Base-by-base conservation (phyloP, 2,797 vertebrate genomes). In the Pseudomugil gertrudae region DNA sequence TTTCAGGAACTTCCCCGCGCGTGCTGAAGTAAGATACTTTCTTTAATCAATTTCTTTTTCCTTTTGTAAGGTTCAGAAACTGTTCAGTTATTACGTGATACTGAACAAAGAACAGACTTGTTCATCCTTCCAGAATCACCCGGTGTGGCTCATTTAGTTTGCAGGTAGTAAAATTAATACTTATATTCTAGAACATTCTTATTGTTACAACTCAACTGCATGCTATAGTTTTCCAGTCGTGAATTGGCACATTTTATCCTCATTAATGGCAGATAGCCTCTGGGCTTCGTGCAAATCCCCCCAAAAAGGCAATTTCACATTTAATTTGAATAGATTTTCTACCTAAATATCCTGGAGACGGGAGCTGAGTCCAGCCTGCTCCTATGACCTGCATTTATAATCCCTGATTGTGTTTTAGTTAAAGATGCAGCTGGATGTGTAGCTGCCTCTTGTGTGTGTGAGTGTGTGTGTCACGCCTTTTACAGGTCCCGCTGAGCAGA, bases 401-500 rank as follows among this genome's bases (percentile, higher is more conserved):
- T 47, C 8, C 30, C 2, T 9, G 36, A 9, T 19, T 48, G 27
- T 19, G 10, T 45, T 40, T 24, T 0, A 51, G 11, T 24, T 30
- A 29, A 66, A 54, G 51, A 45, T 58, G 40, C 10, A 5, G 24
- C 45, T 17, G 73, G 50, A 38, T 76, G 65, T 68, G 43, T 1
- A 62, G 35, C 33, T 7, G 50, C 64, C 54, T 57, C 33, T 78
- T 23, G 33, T 32, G 4, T 32, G 4, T 32, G 29, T 32, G 32
- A 14, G 50, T 79, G 52, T n/a, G n/a, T 24, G 55, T 64, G 74
- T 35, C 67, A 69, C 66, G 47, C 78, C 72, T 27, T 74, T 65
- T 68, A 75, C 78, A 73, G 71, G 78, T 78, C 72, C 76, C 45
- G 50, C 72, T 77, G 83, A 59, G 77, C 66, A 57, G 57, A 51